Percentiles rank a stretch among this genome's conserved stretches.
Evolutionary conservation across 1,140 invertebrate species (phyloP).

Genomic region (Pogonus chalceus): DNA sequence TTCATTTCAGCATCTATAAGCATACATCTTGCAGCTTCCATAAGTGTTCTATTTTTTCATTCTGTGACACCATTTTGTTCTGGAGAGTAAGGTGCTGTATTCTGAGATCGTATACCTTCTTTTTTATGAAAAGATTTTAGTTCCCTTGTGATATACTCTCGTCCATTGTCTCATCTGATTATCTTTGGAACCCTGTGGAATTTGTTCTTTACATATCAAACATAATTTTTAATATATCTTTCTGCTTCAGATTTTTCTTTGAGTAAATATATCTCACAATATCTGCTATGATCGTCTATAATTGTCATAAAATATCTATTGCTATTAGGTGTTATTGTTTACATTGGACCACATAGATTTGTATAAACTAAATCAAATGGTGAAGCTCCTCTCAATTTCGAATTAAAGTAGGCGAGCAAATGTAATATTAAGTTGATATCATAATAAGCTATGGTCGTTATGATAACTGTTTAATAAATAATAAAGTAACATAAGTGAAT

Average conservation of each 20-base stretch:
- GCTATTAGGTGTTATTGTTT: conserved; percentile 9
- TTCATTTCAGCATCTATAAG: conserved; percentile 26
- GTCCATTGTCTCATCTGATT: conserved; percentile 24
- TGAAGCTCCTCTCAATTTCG: no score
- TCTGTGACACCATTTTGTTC: conserved; percentile 30
- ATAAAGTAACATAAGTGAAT: no score
- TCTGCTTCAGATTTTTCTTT: conserved; percentile 15
- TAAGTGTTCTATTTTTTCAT: conserved; percentile 20
- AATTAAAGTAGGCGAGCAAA: no score
- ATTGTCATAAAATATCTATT: conserved; percentile 20
- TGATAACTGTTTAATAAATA: no score
- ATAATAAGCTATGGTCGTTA: no score
- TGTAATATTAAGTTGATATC: no score
- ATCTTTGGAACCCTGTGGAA: conserved; percentile 17
- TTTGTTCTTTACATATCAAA: conserved; percentile 16
- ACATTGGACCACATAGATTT: conserved; percentile 21
- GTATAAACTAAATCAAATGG: conserved; percentile 20
- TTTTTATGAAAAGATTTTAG: conserved; percentile 14
- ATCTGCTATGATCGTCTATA: conserved; percentile 21
- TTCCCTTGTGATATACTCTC: conserved; percentile 18
- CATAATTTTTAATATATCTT: conserved; percentile 16
- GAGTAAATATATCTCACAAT: conserved; percentile 13
- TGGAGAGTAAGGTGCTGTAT: conserved; percentile 23
- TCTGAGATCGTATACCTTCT: conserved; percentile 21
- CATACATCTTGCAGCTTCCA: conserved; percentile 30